phyloP scores from a whole-genome alignment of 2,113 vertebrate species.

The Calidris pygmaea region DNA sequence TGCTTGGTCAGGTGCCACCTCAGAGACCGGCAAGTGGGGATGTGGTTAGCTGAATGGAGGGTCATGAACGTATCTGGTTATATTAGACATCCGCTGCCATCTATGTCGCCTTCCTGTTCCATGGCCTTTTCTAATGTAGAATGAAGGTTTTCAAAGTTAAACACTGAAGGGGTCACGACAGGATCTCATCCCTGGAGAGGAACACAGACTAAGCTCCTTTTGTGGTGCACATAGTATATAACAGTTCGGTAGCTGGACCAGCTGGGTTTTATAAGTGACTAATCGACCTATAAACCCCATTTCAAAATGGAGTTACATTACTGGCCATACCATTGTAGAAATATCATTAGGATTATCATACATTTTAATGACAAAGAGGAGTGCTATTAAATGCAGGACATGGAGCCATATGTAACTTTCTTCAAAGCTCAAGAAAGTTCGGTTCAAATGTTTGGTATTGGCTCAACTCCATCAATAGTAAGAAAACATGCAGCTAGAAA shows the following conservation, averaged over 20 bases:
- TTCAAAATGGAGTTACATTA: background rate
- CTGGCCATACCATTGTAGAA: background rate
- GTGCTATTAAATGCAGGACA: background rate
- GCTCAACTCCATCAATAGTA: background rate
- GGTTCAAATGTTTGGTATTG: background rate
- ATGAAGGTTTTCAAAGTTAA: background rate
- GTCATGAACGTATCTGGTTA: background rate
- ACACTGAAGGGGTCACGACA: background rate
- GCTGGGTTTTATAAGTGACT: background rate
- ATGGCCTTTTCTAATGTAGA: background rate
- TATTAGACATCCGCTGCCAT: background rate
- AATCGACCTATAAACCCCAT: background rate
- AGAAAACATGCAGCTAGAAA: background rate
- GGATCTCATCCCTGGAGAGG: fast-evolving
- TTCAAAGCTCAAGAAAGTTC: background rate
- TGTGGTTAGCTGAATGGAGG: background rate
- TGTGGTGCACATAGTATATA: background rate
- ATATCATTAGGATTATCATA: background rate
- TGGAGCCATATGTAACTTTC: background rate
- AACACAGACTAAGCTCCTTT: background rate
- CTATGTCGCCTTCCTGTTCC: background rate
- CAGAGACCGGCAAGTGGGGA: background rate
- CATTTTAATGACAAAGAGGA: background rate
- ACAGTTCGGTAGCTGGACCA: background rate
- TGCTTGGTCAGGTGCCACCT: background rate